Base-by-base conservation (phyloP, 2,113 vertebrate genomes). In the Hucho hucho region DNA sequence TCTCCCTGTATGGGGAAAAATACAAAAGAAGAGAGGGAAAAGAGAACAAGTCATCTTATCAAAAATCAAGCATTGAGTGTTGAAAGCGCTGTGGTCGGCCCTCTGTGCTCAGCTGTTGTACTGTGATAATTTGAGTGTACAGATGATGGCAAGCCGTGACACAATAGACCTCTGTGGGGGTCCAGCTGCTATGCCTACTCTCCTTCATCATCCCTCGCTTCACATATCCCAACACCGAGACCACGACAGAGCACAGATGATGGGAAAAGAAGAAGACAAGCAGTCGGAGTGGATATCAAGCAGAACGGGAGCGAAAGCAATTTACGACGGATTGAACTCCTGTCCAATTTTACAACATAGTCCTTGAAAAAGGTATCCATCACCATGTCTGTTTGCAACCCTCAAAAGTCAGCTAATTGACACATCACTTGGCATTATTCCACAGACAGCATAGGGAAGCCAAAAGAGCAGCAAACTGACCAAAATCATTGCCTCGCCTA, bases 381-480 rank as follows among this genome's bases (percentile, higher is more conserved):
- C 46, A 37, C 64, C 25, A 7, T 67, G 64, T 68, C 20, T 68
- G 64, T 67, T 68, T 59, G 49, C 64, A 25, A 64, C 22, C 47
- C 78, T 81, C 71, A 63, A 85, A 84, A 80, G 84, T 83, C 84
- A 86, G 79, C 76, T 72, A 59, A 77, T 61, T 77, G 69, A 72
- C 63, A 74, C 46, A 53, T 53, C 49, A 53, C 49, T 53, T 53
- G 49, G 49, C 49, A 53, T 75, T 68, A 53, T 6, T 68, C 29
- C 24, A 4, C 69, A 83, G 20, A 14, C 7, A 67, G 18, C 26
- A 32, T 67, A 14, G 18, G 18, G 65, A 32, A 28, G 65, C 28
- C 65, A 67, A 29, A 18, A 28, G 18, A 32, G 65, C 65, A 37
- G 7, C 65, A 67, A 18, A 67, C 5, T n/a, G 26, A 37, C 26